phyloP scores from a whole-genome alignment of 2,888 invertebrate genomes.

The Amblyteles armatorius region DNA sequence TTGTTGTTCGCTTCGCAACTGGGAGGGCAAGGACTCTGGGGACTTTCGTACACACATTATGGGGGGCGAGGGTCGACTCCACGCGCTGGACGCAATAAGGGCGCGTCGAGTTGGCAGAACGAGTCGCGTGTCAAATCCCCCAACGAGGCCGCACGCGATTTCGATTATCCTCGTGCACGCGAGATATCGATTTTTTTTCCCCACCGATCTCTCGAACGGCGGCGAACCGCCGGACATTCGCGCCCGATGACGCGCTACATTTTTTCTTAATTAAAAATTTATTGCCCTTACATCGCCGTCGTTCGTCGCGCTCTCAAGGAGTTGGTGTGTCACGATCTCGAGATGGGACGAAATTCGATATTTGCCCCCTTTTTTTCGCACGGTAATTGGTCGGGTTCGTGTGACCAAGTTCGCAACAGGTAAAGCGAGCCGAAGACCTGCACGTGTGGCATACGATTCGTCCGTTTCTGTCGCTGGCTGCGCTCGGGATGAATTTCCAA shows the following conservation, averaged over 20 bases:
- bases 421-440: not conserved
- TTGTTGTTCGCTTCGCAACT: not conserved
- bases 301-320: not conserved
- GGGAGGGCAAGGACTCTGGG: slow-evolving; percentile 54
- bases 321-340: not conserved
- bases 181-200: not conserved
- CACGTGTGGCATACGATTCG: slow-evolving; percentile 1
- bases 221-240: not conserved
- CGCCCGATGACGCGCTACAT: not conserved
- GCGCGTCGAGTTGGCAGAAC: slow-evolving; percentile 8
- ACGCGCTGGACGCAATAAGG: slow-evolving; percentile 26
- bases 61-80: slow-evolving; percentile 24
- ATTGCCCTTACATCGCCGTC: not conserved
- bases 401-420: no score
- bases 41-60: slow-evolving; percentile 34
- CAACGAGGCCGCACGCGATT: slow-evolving; percentile 33
- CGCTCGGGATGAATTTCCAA: no score
- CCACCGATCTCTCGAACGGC: not conserved
- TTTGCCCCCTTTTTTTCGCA: no score
- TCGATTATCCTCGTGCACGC: slow-evolving; percentile 40
- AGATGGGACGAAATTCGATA: no score
- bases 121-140: slow-evolving; percentile 50
- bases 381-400: no score
- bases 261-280: slow-evolving; percentile 1
- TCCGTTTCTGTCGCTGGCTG: not conserved